Percentiles rank a stretch among this genome's conserved stretches.
These are phyloP conservation scores for Caenorhabditis auriculariae DNA, from an alignment of 2,888 invertebrate species.

Conservation along the genomic window DNA sequence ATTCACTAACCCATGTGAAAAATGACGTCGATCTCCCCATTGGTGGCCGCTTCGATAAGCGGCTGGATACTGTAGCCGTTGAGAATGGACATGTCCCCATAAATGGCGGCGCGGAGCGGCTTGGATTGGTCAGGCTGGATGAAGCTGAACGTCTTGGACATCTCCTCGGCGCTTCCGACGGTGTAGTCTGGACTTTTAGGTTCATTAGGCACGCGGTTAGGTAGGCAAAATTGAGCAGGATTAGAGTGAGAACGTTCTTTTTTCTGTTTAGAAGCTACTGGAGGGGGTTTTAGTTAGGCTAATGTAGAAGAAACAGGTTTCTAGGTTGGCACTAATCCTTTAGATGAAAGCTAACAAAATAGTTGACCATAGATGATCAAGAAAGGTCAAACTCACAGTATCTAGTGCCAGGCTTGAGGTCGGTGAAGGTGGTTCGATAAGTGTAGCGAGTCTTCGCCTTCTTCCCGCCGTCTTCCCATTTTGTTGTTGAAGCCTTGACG, in stretches of 20 bases:
- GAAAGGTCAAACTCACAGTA: constrained; percentile 24
- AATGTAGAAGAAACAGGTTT: neutral
- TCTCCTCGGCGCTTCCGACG: constrained; percentile 46
- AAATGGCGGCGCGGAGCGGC: constrained; percentile 72
- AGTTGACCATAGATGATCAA: neutral
- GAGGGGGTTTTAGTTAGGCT: no score
- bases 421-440: constrained; percentile 16
- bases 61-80: constrained; percentile 81
- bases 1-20: constrained; percentile 59
- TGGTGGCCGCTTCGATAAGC: constrained; percentile 80
- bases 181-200: constrained; percentile 49
- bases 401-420: constrained; percentile 17
- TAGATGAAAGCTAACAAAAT: neutral
- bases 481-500: constrained; percentile 16
- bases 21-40: constrained; percentile 67
- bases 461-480: constrained; percentile 20
- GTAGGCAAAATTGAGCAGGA: neutral
- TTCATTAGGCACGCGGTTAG: neutral
- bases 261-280: no score
- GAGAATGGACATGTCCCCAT: constrained; percentile 89
- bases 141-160: constrained; percentile 46
- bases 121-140: constrained; percentile 37
- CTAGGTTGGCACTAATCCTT: neutral
- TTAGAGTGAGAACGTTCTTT: no score
- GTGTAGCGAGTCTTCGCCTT: constrained; percentile 15